phyloP scores from a whole-genome alignment of 2,113 vertebrate species.

The Barnardius zonarius region DNA sequence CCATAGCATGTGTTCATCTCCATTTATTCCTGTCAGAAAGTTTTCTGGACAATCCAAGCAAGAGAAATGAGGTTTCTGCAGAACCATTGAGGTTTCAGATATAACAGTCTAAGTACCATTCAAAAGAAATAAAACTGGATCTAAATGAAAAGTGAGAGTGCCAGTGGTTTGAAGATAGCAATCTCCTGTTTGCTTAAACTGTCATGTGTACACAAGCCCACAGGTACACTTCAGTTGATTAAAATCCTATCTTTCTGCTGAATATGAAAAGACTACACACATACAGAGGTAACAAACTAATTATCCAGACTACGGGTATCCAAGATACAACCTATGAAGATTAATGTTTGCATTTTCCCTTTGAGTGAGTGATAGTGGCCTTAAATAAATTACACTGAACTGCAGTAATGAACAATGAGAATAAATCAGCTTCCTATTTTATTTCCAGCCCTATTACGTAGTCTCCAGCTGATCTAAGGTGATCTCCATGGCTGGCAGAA shows the following conservation, averaged over 20 bases:
- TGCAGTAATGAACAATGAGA: conserved; percentile 57
- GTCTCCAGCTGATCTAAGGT: neutral
- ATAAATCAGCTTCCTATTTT: conserved; percentile 68
- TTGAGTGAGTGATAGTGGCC: conserved; percentile 59
- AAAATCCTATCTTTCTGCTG: conserved; percentile 25
- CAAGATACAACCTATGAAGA: conserved; percentile 66
- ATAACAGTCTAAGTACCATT: neutral
- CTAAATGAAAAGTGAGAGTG: neutral
- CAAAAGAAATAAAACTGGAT: neutral
- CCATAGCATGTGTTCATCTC: neutral
- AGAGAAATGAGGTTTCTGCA: neutral
- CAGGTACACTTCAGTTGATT: neutral
- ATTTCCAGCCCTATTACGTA: conserved; percentile 30
- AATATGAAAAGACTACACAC: conserved; percentile 31
- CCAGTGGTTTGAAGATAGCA: neutral
- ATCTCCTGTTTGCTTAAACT: neutral
- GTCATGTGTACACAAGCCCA: neutral
- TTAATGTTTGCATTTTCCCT: conserved; percentile 69
- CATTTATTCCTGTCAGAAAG: neutral
- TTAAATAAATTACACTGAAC: conserved; percentile 73
- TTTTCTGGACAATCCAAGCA: neutral
- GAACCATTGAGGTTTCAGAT: neutral
- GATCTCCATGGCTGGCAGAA: conserved; percentile 27
- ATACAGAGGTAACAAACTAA: conserved; percentile 54
- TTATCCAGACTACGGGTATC: conserved; percentile 68